Evolutionary conservation across 2,888 invertebrate species (phyloP).

Genomic region (Teinopalpus imperialis): DNA sequence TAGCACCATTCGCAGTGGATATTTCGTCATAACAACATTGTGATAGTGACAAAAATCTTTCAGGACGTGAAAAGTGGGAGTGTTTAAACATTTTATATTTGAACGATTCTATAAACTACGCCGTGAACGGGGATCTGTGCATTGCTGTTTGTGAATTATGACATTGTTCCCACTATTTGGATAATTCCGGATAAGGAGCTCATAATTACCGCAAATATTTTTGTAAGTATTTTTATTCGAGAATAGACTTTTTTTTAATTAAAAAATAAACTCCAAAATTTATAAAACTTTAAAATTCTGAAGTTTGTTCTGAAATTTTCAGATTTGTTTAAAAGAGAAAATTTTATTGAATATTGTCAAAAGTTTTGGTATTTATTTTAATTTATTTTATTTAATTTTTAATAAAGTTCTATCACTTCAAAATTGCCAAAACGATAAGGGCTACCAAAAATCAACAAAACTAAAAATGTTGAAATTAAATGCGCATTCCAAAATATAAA

Average conservation of each 20-base stretch:
- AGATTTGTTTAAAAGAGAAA: too few relatives aligned
- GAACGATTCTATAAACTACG: conserved; percentile 58
- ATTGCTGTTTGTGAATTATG: conserved; percentile 64
- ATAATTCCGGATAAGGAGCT: conserved; percentile 75
- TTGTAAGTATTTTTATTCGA: conserved; percentile 65
- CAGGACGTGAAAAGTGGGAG: conserved; percentile 75
- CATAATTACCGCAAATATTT: conserved; percentile 77
- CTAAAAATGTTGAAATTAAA: conserved; percentile 7
- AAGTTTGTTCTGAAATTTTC: too few relatives aligned
- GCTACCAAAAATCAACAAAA: too few relatives aligned
- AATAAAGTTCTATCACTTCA: too few relatives aligned
- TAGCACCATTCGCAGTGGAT: conserved; percentile 62
- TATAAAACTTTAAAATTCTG: too few relatives aligned
- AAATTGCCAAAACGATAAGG: too few relatives aligned
- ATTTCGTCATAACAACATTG: conserved; percentile 78
- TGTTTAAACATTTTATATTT: conserved; percentile 52
- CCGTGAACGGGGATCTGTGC: conserved; percentile 53
- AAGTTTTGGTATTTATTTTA: too few relatives aligned
- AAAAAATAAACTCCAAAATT: too few relatives aligned
- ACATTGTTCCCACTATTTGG: conserved; percentile 73
- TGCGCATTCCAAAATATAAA: background rate
- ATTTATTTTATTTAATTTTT: too few relatives aligned
- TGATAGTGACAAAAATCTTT: conserved; percentile 69
- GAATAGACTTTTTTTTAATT: background rate
- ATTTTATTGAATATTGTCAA: too few relatives aligned